Conservation (phyloP, 1,140 invertebrate genomes). For the Drosophila yakuba region DNA sequence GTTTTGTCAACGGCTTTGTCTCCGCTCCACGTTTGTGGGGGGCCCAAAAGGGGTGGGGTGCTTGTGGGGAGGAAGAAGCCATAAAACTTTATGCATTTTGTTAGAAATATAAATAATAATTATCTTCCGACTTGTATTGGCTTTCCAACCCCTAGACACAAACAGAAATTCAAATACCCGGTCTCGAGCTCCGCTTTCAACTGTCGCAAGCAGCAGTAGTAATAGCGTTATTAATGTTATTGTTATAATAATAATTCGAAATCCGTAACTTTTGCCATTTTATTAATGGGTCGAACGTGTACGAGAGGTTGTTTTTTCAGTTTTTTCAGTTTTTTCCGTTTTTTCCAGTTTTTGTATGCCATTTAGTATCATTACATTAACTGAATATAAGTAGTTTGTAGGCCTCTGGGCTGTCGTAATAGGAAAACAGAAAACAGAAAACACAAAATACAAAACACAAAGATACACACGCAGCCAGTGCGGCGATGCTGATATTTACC, state of each 20-base stretch:
- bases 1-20: conserved; percentile 79
- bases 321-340: background rate
- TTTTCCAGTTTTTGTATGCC: conserved; percentile 1
- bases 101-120: conserved; percentile 83
- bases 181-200: conserved; percentile 52
- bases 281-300: conserved; percentile 84
- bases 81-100: conserved; percentile 82
- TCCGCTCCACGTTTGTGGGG: conserved; percentile 2
- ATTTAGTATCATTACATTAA: conserved; percentile 44
- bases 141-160: conserved; percentile 30
- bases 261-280: conserved; percentile 82
- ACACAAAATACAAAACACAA: conserved; percentile 34
- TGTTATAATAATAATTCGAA: conserved; percentile 81
- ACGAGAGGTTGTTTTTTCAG: conserved; percentile 20
- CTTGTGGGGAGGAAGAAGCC: conserved; percentile 22
- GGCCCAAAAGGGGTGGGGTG: too few relatives aligned
- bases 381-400: conserved; percentile 9
- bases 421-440: conserved; percentile 45
- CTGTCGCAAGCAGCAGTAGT: conserved; percentile 57
- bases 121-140: conserved; percentile 68
- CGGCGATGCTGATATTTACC: conserved; percentile 54
- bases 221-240: conserved; percentile 80
- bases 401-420: conserved; percentile 43
- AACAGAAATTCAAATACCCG: conserved; percentile 51
- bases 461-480: conserved; percentile 18